Evolutionary conservation across 1,140 invertebrate species (phyloP).

Genomic region (Phortica variegata): DNA sequence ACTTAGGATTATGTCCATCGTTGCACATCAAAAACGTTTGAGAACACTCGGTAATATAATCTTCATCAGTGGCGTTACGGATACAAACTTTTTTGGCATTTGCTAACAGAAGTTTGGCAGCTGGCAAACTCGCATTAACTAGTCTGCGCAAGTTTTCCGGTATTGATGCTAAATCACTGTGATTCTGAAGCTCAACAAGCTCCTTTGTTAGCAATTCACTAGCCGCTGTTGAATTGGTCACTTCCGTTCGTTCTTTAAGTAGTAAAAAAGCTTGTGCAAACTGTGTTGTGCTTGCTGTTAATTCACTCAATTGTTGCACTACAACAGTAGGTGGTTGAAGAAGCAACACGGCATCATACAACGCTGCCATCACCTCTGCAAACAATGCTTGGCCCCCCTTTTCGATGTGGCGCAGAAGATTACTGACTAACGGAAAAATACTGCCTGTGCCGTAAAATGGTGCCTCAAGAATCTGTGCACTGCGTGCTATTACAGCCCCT

Average conservation of each 20-base stretch:
- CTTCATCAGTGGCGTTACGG: slow-evolving; percentile 24
- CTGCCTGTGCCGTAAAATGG: slow-evolving; percentile 30
- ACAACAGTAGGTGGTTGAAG: slow-evolving; percentile 28
- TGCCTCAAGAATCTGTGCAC: slow-evolving; percentile 30
- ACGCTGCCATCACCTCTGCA: slow-evolving; percentile 29
- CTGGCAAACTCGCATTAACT: slow-evolving; percentile 22
- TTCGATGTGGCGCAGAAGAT: slow-evolving; percentile 23
- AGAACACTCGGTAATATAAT: slow-evolving; percentile 42
- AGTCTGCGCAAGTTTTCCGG: slow-evolving; percentile 15
- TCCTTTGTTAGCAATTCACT: slow-evolving; percentile 14
- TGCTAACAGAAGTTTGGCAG: slow-evolving; percentile 25
- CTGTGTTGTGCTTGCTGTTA: slow-evolving; percentile 23
- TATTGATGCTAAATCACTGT: slow-evolving; percentile 17
- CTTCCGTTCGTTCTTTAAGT: slow-evolving; percentile 17
- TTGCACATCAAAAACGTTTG: slow-evolving; percentile 42
- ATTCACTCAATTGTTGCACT: slow-evolving; percentile 28
- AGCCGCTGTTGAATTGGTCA: slow-evolving; percentile 11
- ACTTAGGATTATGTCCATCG: slow-evolving; percentile 30
- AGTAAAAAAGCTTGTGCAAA: slow-evolving; percentile 31
- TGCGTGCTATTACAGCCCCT: slow-evolving; percentile 18
- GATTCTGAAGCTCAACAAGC: slow-evolving; percentile 18
- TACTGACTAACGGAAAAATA: slow-evolving; percentile 23
- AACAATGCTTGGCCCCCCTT: slow-evolving; percentile 29
- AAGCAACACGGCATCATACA: slow-evolving; percentile 26
- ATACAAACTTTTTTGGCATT: slow-evolving; percentile 36